Evolutionary conservation across 1,140 invertebrate genomes (phyloP).

Genomic region (Ctenoplectra terminalis): DNA sequence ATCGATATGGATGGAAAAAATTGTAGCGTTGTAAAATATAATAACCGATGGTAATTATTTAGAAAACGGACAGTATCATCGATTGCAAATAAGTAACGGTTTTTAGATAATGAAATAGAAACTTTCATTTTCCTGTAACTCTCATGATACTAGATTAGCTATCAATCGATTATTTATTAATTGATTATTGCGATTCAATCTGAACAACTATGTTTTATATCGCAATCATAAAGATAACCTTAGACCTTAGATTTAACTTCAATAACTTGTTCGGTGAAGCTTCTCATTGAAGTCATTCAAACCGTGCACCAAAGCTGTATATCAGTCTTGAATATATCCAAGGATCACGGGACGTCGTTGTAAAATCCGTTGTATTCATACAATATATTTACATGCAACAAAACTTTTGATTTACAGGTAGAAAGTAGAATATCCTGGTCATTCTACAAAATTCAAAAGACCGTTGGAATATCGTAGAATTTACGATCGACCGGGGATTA

Average conservation of each 20-base stretch:
- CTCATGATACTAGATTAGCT: too few species aligned
- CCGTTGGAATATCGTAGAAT: not conserved
- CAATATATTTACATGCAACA: not conserved
- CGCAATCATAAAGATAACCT: not conserved
- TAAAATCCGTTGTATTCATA: too few species aligned
- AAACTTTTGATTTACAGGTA: constrained; percentile 7
- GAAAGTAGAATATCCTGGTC: not conserved
- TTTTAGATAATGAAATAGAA: too few species aligned
- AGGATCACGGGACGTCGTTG: not conserved
- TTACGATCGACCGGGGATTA: constrained; percentile 21
- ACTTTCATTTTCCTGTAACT: too few species aligned
- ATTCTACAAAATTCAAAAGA: constrained; percentile 24
- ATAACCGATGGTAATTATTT: too few species aligned
- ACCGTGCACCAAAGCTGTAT: not conserved
- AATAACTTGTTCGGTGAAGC: not conserved
- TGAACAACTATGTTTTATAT: not conserved
- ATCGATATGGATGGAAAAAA: too few species aligned
- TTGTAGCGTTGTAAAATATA: too few species aligned
- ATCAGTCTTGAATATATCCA: not conserved
- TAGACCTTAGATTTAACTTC: not conserved
- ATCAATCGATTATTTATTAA: too few species aligned
- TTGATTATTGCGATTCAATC: too few species aligned
- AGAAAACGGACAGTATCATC: too few species aligned
- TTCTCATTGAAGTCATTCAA: not conserved
- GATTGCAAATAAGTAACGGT: too few species aligned